Evolutionary conservation across 2,797 vertebrate species (phyloP).

Genomic region (Hipposideros larvatus): DNA sequence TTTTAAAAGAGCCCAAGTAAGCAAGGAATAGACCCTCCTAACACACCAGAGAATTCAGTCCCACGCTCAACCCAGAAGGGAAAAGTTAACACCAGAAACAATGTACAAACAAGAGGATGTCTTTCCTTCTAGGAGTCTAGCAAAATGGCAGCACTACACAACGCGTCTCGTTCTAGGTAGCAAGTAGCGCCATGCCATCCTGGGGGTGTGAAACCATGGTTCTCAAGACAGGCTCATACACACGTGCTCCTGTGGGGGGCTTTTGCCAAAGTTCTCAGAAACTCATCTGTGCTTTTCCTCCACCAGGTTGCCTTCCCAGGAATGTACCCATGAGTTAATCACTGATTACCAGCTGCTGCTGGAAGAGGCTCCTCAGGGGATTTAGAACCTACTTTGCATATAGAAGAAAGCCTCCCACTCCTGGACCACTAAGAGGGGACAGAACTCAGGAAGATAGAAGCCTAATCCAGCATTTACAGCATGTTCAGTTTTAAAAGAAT

Average conservation of each 20-base stretch:
- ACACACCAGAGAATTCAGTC: background rate
- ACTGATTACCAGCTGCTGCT: background rate
- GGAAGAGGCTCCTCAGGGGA: background rate
- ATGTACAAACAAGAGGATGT: background rate
- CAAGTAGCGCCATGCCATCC: background rate
- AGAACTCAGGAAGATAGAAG: background rate
- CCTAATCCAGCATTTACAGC: background rate
- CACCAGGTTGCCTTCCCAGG: background rate
- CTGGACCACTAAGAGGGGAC: background rate
- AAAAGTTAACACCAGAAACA: background rate
- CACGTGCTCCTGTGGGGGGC: background rate
- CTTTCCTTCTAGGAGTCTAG: background rate
- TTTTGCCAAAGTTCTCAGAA: background rate
- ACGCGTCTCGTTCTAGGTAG: background rate
- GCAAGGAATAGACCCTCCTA: background rate
- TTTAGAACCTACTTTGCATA: background rate
- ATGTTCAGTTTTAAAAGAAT: constrained; percentile 6
- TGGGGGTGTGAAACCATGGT: background rate
- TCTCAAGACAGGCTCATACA: background rate
- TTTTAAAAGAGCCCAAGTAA: background rate
- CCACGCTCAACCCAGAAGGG: background rate
- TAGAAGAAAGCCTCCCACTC: background rate
- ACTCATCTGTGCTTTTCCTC: background rate
- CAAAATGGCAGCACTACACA: background rate
- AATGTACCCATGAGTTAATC: background rate